These are phyloP conservation scores for Cheilosia variabilis DNA, from an alignment of 2,888 invertebrate species.

Conservation along the genomic window DNA sequence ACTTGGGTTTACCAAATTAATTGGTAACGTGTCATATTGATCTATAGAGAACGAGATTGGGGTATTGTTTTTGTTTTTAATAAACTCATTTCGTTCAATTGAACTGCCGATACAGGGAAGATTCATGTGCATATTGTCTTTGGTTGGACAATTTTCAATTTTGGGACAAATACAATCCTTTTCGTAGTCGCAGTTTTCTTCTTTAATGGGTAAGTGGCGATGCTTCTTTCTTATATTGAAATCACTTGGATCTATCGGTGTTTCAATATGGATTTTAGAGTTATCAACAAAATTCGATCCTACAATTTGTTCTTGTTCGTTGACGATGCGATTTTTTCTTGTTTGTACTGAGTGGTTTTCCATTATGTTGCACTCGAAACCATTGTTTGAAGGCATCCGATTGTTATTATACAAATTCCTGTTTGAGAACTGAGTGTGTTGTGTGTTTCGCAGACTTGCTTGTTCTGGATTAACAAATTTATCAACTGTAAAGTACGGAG, in stretches of 20 bases:
- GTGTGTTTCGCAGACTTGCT: conserved; percentile 1
- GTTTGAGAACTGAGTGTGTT: neutral
- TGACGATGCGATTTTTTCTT: conserved; percentile 9
- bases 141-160: conserved; percentile 7
- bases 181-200: conserved; percentile 27
- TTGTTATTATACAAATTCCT: conserved; percentile 18
- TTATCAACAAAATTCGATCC: conserved; percentile 35
- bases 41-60: conserved; percentile 12
- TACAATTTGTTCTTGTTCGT: conserved; percentile 30
- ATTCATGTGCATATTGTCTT: conserved; percentile 20
- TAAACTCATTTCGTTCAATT: neutral
- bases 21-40: conserved; percentile 17
- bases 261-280: conserved; percentile 38
- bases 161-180: conserved; percentile 5
- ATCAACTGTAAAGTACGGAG: conserved; percentile 67
- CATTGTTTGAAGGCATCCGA: conserved; percentile 21
- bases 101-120: neutral
- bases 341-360: conserved; percentile 10
- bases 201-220: conserved; percentile 39
- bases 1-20: conserved; percentile 27
- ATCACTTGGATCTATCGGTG: conserved; percentile 22
- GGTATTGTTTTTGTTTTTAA: conserved; percentile 7
- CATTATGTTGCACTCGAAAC: neutral
- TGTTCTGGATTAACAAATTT: conserved; percentile 58
- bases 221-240: conserved; percentile 3